These are phyloP conservation scores for Chondrilla cf. caribensis DNA, from an alignment of 37 sponge, comb jelly and placozoan genomes.

Conservation along the genomic window DNA sequence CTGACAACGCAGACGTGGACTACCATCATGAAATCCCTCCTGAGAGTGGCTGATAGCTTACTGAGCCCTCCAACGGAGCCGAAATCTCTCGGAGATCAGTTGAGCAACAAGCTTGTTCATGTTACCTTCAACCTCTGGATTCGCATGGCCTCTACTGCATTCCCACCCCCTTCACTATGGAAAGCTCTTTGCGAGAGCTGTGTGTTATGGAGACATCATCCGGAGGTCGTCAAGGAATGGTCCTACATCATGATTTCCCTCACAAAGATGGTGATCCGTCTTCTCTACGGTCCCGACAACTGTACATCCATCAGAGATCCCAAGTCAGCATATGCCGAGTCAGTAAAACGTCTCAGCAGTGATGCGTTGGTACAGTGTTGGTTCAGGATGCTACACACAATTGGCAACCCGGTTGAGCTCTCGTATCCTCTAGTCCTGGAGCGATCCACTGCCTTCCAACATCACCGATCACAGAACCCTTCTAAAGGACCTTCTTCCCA, in stretches of 20 bases:
- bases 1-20: conserved; percentile 49
- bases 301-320: background rate
- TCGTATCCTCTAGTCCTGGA: conserved; percentile 48
- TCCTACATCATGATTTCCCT: conserved; percentile 46
- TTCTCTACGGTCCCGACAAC: conserved; percentile 60
- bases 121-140: conserved; percentile 77
- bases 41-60: conserved; percentile 47
- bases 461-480: background rate
- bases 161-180: conserved; percentile 84
- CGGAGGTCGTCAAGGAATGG: conserved; percentile 68
- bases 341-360: conserved; percentile 16
- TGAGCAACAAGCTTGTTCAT: conserved; percentile 46
- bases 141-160: conserved; percentile 42
- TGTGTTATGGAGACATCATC: conserved; percentile 80
- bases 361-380: conserved; percentile 77
- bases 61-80: conserved; percentile 56
- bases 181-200: conserved; percentile 69
- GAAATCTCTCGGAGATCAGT: conserved; percentile 45
- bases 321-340: conserved; percentile 25
- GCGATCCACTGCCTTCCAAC: conserved; percentile 49
- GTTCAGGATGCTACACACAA: conserved; percentile 84
- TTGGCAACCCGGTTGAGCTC: conserved; percentile 83
- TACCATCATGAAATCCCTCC: conserved; percentile 33
- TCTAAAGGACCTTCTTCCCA: background rate
- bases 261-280: conserved; percentile 45